Conservation (phyloP, 2,797 vertebrate species). For the Tapera naevia region DNA sequence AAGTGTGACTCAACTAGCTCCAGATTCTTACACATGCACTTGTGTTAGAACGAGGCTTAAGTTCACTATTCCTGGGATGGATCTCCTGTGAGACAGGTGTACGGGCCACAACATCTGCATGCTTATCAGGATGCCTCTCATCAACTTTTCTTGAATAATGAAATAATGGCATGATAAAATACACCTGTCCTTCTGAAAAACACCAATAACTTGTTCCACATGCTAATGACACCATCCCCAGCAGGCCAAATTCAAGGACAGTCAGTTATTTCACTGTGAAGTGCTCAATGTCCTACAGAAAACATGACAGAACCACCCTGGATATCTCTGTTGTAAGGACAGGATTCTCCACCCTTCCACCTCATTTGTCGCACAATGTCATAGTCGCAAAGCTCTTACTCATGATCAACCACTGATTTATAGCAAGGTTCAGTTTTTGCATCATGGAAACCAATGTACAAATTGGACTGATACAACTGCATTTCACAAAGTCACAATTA, state of each 20-base stretch:
- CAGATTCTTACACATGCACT: not conserved
- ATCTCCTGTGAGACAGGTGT: not conserved
- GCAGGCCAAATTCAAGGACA: not conserved
- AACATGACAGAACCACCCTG: not conserved
- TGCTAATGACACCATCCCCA: not conserved
- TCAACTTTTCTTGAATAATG: not conserved
- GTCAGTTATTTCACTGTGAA: not conserved
- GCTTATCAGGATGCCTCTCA: not conserved
- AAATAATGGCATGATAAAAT: not conserved
- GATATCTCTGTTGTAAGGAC: not conserved
- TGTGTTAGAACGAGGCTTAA: not conserved
- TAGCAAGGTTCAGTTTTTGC: not conserved
- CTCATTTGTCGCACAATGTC: not conserved
- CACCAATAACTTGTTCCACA: not conserved
- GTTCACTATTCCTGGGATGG: not conserved
- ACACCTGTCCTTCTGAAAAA: not conserved
- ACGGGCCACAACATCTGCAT: not conserved
- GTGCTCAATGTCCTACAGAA: not conserved
- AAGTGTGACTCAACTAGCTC: not conserved
- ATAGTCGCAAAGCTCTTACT: fast-evolving
- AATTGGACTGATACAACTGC: not conserved
- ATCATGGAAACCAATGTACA: not conserved
- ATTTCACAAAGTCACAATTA: not conserved
- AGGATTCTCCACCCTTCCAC: not conserved
- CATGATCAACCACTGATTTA: not conserved